A percentile compares a stretch with the other conserved stretches of the same genome.
Conservation (phyloP, 2,113 vertebrate species). For the Cinclus cinclus region DNA sequence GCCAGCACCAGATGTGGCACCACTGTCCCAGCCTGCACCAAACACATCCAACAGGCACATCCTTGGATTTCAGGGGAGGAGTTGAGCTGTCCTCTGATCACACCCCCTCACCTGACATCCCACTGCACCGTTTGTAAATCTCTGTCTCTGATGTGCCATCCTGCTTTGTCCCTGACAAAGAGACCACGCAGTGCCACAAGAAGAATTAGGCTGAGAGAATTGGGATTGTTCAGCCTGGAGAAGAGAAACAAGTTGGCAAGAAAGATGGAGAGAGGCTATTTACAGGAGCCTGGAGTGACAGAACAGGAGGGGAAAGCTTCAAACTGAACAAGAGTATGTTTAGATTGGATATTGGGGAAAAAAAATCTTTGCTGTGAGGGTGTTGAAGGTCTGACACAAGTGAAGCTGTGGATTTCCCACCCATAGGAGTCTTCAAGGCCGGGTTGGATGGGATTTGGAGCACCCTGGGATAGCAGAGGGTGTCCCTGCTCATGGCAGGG, state of each 20-base stretch:
- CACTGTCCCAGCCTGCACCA: neutral
- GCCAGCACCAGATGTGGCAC: neutral
- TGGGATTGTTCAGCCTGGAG: neutral
- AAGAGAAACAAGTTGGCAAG: neutral
- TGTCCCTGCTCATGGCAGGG: neutral
- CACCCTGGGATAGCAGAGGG: neutral
- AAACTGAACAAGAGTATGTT: neutral
- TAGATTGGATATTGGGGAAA: neutral
- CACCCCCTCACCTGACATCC: rapidly evolving
- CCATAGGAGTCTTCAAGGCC: neutral
- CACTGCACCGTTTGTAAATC: neutral
- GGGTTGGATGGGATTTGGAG: neutral
- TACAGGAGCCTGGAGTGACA: neutral
- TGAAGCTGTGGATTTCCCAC: neutral
- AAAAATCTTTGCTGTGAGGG: neutral
- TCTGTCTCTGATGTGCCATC: neutral
- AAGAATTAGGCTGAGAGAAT: neutral
- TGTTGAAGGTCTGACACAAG: neutral
- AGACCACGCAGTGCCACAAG: neutral
- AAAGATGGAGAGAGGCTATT: neutral
- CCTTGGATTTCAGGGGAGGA: neutral
- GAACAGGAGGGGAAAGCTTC: neutral
- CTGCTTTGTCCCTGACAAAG: neutral
- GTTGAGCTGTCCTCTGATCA: neutral
- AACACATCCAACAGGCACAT: neutral